These are phyloP conservation scores for Metopolophium dirhodum DNA, from an alignment of 1,140 invertebrate species.

Conservation along the genomic window DNA sequence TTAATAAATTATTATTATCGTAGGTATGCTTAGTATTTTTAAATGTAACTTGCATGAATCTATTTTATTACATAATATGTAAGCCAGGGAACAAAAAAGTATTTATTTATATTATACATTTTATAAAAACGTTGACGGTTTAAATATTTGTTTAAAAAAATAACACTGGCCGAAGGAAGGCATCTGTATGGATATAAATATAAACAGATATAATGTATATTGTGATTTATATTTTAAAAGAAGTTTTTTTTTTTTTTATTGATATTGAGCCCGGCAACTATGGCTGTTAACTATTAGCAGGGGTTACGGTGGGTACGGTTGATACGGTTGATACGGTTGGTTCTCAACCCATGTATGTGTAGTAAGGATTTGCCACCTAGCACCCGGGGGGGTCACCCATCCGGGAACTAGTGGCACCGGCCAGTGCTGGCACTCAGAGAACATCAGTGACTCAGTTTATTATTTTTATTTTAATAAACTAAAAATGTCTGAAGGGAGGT, in stretches of 20 bases:
- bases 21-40: not conserved
- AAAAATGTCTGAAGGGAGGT: not conserved
- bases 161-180: not conserved
- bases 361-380: too few species aligned
- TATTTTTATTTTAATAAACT: conserved; percentile 13
- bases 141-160: not conserved
- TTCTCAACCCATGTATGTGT: too few species aligned
- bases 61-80: not conserved
- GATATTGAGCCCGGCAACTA: too few species aligned
- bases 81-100: not conserved
- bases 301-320: too few species aligned
- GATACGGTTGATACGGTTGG: too few species aligned
- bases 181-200: not conserved
- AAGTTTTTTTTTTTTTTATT: not conserved
- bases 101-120: too few species aligned
- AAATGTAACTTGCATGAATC: not conserved
- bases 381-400: too few species aligned
- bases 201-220: not conserved
- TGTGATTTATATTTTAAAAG: not conserved
- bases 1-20: not conserved
- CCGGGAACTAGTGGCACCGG: too few species aligned
- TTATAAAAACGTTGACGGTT: not conserved
- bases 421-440: too few species aligned
- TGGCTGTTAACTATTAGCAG: too few species aligned
- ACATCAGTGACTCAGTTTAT: not conserved